Evolutionary conservation across 92 coral and sea anemone genomes (phyloP), one percentile per base, ranked within the genome.

Genomic region (Blastomussa wellsi): DNA sequence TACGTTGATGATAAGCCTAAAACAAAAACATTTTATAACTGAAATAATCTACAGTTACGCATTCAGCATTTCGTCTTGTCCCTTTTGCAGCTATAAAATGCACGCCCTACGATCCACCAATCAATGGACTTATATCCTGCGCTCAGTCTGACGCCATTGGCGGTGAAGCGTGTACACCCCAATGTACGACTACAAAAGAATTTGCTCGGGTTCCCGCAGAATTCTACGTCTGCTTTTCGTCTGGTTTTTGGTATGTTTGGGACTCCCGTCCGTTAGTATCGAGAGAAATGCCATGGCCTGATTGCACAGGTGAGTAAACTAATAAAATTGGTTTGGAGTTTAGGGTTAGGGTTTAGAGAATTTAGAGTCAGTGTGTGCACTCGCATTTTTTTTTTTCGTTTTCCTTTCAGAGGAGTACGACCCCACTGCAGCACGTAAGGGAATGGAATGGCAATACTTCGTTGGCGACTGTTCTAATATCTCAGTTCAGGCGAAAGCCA

Each of bases 361-460:
- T 14, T 59, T 59, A 59, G 22, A 19, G 8, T 59, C 26, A 17
- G 57, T 13, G 17, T 19, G 20, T 20, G 16, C 26, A 53, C 19
- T 53, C 19, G 4, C n/a, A 2, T 53, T 17, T 59, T 17, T 53
- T 59, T 59, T 69, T 33, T 16, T 20, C 11, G 11, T 62, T 37
- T 1, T 24, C 35, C 33, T 67, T 44, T 24, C 85, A 90, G 93
- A 90, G 93, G 93, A 66, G 74, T 90, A 86, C 53, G 89, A 89
- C 7, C 97, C 97, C 13, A 91, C 92, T 5, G 97, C 94, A 6
- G 95, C 92, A 5, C 76, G 90, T 5, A 94, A 94, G 74, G 99
- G 99, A 26, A 87, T 97, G 93, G 98, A 90, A 67, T 97, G 95
- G 92, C 98, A 97, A 75, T 97, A 97, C 67, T 93, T 88, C 77